phyloP scores from a whole-genome alignment of 2,113 vertebrate genomes.

The Aptenodytes patagonicus region DNA sequence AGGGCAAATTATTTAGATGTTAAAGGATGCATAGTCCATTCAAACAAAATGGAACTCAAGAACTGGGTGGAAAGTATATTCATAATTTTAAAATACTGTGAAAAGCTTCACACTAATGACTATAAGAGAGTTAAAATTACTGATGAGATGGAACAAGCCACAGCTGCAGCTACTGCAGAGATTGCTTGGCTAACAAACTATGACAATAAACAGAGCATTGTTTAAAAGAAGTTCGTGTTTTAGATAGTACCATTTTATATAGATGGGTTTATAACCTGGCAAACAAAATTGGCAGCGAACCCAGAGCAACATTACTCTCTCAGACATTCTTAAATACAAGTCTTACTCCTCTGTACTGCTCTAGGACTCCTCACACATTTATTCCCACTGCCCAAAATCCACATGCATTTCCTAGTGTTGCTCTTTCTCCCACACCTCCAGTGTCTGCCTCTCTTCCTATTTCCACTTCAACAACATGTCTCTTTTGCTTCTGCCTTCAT shows the following conservation, averaged over 20 bases:
- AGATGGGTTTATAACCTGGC: neutral
- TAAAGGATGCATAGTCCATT: neutral
- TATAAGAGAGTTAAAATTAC: neutral
- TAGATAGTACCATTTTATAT: neutral
- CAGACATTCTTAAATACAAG: neutral
- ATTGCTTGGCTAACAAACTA: slow-evolving; percentile 14
- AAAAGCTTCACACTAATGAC: neutral
- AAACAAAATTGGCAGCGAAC: neutral
- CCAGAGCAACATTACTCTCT: neutral
- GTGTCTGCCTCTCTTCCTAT: neutral
- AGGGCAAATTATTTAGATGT: neutral
- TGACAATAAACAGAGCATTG: neutral
- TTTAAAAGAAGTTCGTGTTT: neutral
- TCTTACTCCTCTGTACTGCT: neutral
- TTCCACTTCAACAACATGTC: neutral
- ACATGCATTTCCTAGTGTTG: neutral
- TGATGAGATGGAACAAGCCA: neutral
- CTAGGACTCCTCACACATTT: neutral
- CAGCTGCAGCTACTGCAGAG: slow-evolving; percentile 21
- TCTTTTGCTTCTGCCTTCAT: neutral
- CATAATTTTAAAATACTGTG: neutral
- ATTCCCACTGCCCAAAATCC: neutral
- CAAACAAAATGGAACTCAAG: neutral
- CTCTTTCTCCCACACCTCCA: neutral
- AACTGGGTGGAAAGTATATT: neutral